Percentiles rank a stretch among this genome's conserved stretches.
Conservation (phyloP, 1,140 invertebrate species). For the Macrobrachium nipponense region DNA sequence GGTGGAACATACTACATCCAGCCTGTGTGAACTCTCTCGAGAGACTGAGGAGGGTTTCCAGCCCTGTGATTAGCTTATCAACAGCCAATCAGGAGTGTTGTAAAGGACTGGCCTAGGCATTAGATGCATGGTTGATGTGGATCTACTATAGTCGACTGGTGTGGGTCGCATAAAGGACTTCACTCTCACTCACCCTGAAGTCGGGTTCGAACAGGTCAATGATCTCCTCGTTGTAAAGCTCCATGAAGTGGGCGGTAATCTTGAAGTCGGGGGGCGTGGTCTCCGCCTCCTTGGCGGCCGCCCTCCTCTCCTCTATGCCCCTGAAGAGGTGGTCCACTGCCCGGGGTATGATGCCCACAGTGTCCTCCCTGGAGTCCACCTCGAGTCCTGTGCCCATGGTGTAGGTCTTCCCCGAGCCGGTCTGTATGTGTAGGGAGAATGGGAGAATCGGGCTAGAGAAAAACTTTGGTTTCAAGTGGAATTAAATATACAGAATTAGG, state of each 20-base stretch:
- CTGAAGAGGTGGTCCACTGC: conserved; percentile 91
- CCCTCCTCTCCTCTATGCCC: conserved; percentile 79
- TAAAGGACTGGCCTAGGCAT: no score
- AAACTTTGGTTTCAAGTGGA: neutral
- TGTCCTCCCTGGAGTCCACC: conserved; percentile 72
- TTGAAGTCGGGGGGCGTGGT: conserved; percentile 81
- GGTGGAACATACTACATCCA: no score
- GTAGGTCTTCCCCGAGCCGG: conserved; percentile 97
- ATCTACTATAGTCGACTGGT: no score
- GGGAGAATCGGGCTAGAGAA: conserved; percentile 44
- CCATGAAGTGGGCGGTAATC: conserved; percentile 86
- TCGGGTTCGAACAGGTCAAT: conserved; percentile 88
- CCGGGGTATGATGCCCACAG: conserved; percentile 91
- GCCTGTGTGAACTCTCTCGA: no score
- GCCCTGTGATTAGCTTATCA: no score
- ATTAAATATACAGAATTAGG: no score
- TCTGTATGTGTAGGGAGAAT: conserved; percentile 71
- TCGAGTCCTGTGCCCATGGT: conserved; percentile 99
- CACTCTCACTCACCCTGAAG: conserved; percentile 67
- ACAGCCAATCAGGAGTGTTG: no score
- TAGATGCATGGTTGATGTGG: no score
- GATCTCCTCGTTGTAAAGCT: conserved; percentile 97
- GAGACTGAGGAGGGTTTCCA: no score
- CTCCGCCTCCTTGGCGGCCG: conserved; percentile 74
- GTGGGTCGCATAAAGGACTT: neutral